phyloP scores from a whole-genome alignment of 1,140 invertebrate genomes.

The Samia ricini region DNA sequence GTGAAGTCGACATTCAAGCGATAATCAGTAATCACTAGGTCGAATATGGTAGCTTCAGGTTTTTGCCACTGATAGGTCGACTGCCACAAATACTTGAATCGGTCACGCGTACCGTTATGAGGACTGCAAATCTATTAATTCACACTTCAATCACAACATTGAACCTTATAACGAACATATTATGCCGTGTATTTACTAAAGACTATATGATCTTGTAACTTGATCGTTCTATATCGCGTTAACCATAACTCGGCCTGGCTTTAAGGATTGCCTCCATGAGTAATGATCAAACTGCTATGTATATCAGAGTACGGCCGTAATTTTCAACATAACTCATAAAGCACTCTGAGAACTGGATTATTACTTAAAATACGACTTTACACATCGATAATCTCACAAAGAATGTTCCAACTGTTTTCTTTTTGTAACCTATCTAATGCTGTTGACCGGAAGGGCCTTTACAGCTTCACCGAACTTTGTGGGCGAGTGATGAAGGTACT shows the following conservation, averaged over 20 bases:
- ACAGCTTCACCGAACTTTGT: too few relatives aligned
- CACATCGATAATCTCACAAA: too few relatives aligned
- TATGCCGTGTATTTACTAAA: neutral
- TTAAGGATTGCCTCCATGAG: too few relatives aligned
- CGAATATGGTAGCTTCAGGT: slow-evolving; percentile 22
- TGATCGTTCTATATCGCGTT: neutral
- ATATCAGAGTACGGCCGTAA: too few relatives aligned
- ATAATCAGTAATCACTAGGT: slow-evolving; percentile 20
- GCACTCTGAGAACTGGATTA: too few relatives aligned
- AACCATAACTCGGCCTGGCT: neutral
- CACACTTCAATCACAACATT: slow-evolving; percentile 8
- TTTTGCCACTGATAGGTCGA: slow-evolving; percentile 17
- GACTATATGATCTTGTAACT: neutral
- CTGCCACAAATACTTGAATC: slow-evolving; percentile 24
- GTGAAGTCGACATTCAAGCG: neutral
- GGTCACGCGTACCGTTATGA: neutral
- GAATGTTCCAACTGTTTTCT: too few relatives aligned
- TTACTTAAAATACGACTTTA: too few relatives aligned
- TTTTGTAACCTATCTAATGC: too few relatives aligned
- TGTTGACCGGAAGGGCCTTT: too few relatives aligned
- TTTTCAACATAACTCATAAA: too few relatives aligned
- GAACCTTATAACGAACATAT: slow-evolving; percentile 1
- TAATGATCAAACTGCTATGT: too few relatives aligned
- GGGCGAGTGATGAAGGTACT: too few relatives aligned
- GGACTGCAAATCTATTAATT: slow-evolving; percentile 8